phyloP scores from a whole-genome alignment of 2,888 invertebrate genomes.

The Stenoptilia bipunctidactyla region DNA sequence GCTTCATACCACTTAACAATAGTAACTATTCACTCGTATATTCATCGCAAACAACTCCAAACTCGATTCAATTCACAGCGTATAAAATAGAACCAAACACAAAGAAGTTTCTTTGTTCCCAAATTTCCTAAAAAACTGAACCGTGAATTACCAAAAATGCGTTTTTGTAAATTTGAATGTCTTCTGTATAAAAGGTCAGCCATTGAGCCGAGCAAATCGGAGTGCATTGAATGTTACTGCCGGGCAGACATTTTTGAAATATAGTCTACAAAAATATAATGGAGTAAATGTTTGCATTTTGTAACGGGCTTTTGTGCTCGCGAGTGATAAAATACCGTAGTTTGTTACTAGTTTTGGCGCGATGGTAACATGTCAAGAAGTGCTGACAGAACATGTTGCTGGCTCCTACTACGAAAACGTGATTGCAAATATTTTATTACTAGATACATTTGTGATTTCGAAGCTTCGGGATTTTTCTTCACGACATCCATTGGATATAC shows the following conservation, averaged over 20 bases:
- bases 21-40: no score
- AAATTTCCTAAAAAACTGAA: neutral
- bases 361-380: slow-evolving; percentile 29
- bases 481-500: no score
- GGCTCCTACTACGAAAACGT: slow-evolving; percentile 15
- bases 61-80: no score
- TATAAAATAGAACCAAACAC: no score
- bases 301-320: slow-evolving; percentile 17
- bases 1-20: no score
- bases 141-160: slow-evolving; percentile 1
- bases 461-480: no score
- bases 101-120: no score
- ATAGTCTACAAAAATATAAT: slow-evolving; percentile 35
- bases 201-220: neutral
- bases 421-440: no score
- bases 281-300: slow-evolving; percentile 35
- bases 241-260: slow-evolving; percentile 31
- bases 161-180: neutral
- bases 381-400: slow-evolving; percentile 29
- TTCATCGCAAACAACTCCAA: slow-evolving; percentile 5
- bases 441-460: no score
- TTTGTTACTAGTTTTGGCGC: slow-evolving; percentile 36
- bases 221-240: slow-evolving; percentile 2
- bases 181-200: neutral
- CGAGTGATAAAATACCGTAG: slow-evolving; percentile 35